Conservation (phyloP, 1,140 invertebrate genomes). For the Brevipalpus yothersi region DNA sequence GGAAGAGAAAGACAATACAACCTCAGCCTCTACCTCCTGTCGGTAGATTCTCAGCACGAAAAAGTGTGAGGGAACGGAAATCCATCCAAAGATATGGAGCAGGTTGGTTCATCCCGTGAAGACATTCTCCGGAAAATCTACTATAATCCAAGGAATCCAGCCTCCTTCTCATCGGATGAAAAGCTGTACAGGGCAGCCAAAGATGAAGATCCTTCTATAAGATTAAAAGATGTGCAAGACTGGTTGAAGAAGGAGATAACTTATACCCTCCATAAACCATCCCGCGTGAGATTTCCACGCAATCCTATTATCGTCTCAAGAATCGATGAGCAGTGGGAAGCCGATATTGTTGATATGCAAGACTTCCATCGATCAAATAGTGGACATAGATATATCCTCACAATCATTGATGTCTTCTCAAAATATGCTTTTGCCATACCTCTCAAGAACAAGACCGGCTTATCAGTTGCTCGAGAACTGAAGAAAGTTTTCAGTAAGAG, state of each 20-base stretch:
- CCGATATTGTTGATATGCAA: conserved; percentile 13
- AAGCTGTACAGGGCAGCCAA: too few species aligned
- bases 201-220: too few species aligned
- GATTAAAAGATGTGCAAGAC: not conserved
- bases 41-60: too few species aligned
- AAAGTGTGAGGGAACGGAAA: too few species aligned
- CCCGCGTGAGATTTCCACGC: conserved; percentile 9
- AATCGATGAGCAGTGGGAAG: conserved; percentile 13
- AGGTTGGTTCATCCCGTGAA: too few species aligned
- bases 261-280: not conserved
- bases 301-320: conserved; percentile 6
- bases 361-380: not conserved
- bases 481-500: conserved; percentile 6
- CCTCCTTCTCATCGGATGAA: too few species aligned
- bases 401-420: conserved; percentile 13
- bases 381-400: conserved; percentile 7
- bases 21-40: too few species aligned
- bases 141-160: too few species aligned
- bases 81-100: too few species aligned
- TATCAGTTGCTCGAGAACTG: conserved; percentile 6
- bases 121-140: too few species aligned
- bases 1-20: too few species aligned
- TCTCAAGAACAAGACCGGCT: conserved; percentile 10
- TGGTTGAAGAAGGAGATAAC: not conserved
- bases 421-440: conserved; percentile 13